Conservation (phyloP, 2,888 invertebrate genomes). For the Aradus depressus region DNA sequence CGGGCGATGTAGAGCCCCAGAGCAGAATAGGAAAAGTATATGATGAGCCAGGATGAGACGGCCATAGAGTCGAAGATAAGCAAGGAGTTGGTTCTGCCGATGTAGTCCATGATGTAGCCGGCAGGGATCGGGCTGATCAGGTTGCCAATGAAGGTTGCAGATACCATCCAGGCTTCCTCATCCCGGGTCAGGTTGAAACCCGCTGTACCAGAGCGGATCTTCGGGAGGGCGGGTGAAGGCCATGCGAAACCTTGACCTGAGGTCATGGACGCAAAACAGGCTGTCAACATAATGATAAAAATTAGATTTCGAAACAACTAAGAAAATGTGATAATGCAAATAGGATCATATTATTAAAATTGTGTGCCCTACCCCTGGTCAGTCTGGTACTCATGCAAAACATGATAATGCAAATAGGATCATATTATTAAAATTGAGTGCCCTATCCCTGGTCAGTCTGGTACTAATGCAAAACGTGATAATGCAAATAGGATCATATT, state of each 20-base stretch:
- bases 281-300: constrained; percentile 17
- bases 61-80: constrained; percentile 46
- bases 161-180: constrained; percentile 27
- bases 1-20: constrained; percentile 26
- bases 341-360: too few relatives aligned
- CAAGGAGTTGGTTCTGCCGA: constrained; percentile 46
- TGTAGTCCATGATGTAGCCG: constrained; percentile 44
- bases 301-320: too few relatives aligned
- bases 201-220: constrained; percentile 17
- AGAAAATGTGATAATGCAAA: too few relatives aligned
- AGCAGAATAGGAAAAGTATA: constrained; percentile 21
- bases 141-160: constrained; percentile 28
- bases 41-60: constrained; percentile 41
- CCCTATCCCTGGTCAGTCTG: too few relatives aligned
- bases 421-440: too few relatives aligned
- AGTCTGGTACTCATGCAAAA: too few relatives aligned
- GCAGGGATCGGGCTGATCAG: constrained; percentile 35
- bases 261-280: constrained; percentile 14
- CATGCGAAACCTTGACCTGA: constrained; percentile 24
- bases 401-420: too few relatives aligned
- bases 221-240: constrained; percentile 27
- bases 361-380: too few relatives aligned
- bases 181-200: constrained; percentile 20
- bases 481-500: too few relatives aligned
- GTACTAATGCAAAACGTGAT: too few relatives aligned